Conservation (phyloP, 1,140 invertebrate species). For the Tetramorium parvispinum region DNA sequence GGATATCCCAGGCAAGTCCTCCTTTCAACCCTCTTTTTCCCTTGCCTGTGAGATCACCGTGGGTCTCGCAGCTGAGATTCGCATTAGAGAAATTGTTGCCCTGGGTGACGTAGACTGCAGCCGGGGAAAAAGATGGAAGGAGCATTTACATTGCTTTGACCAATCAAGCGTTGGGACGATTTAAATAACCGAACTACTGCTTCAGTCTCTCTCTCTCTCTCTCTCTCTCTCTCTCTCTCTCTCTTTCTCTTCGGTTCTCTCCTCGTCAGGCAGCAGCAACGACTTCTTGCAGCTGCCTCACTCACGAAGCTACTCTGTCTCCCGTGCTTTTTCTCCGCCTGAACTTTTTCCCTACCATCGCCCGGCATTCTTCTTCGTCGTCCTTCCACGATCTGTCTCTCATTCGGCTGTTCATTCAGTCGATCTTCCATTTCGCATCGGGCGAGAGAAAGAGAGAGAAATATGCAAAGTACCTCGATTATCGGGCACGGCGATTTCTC, state of each 20-base stretch:
- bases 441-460: background rate
- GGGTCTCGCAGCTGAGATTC: constrained; percentile 70
- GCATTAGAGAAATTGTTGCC: constrained; percentile 75
- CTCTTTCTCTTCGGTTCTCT: constrained; percentile 12
- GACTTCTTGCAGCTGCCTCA: constrained; percentile 65
- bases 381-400: constrained; percentile 30
- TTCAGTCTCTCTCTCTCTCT: background rate
- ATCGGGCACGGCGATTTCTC: constrained; percentile 61
- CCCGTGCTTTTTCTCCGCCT: background rate
- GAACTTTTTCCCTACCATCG: background rate
- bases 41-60: constrained; percentile 58
- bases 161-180: constrained; percentile 72
- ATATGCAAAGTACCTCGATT: constrained; percentile 71
- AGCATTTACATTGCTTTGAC: constrained; percentile 76
- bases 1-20: constrained; percentile 30
- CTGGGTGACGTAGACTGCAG: constrained; percentile 52
- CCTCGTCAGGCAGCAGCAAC: constrained; percentile 47
- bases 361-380: background rate
- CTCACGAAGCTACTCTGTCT: background rate
- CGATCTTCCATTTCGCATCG: constrained; percentile 23
- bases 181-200: constrained; percentile 74
- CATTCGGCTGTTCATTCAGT: constrained; percentile 18
- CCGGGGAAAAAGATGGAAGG: constrained; percentile 38
- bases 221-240: background rate
- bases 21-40: constrained; percentile 33